Percentiles rank a stretch among this genome's conserved stretches.
Conservation (phyloP, 2,797 vertebrate genomes). For the Thripadectes ignobilis region DNA sequence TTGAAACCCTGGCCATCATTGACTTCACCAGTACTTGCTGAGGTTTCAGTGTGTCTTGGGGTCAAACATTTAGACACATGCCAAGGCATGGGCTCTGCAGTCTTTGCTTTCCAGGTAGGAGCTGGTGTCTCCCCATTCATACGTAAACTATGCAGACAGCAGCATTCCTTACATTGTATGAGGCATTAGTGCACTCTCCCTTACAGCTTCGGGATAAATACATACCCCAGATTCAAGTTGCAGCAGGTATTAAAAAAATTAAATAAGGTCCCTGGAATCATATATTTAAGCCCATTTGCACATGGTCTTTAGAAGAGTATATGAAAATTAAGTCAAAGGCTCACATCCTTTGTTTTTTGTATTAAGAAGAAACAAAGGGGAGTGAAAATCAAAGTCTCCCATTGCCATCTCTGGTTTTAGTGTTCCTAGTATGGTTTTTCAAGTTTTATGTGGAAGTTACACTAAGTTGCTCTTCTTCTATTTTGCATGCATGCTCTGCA, state of each 20-base stretch:
- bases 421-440: not conserved
- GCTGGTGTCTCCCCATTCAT: not conserved
- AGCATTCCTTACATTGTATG: slow-evolving; percentile 49
- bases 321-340: not conserved
- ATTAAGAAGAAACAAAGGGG: not conserved
- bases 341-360: not conserved
- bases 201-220: slow-evolving; percentile 11
- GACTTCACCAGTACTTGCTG: not conserved
- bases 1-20: not conserved
- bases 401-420: not conserved
- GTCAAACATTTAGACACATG: not conserved
- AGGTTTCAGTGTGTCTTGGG: not conserved
- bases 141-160: not conserved
- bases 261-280: not conserved
- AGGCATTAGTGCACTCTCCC: not conserved
- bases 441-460: not conserved
- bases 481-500: not conserved
- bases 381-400: not conserved
- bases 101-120: slow-evolving; percentile 32
- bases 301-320: not conserved
- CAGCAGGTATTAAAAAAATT: slow-evolving; percentile 14
- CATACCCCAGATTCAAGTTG: slow-evolving; percentile 9
- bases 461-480: not conserved
- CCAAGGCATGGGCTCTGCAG: not conserved
- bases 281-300: not conserved